Conservation (phyloP, 2,888 invertebrate species). For the Spodoptera exigua region DNA sequence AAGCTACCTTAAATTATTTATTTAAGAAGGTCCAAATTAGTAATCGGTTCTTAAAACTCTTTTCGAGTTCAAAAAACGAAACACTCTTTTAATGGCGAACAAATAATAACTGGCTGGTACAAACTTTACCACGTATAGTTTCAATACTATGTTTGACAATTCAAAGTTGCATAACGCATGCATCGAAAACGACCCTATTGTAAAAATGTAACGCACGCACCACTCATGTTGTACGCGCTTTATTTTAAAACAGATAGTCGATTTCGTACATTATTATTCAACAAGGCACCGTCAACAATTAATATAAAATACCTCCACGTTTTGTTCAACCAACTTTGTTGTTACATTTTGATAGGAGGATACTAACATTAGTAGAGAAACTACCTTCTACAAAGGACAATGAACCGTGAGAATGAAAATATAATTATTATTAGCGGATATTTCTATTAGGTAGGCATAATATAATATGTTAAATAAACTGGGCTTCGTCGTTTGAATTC, state of each 20-base stretch:
- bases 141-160: neutral
- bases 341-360: slow-evolving; percentile 23
- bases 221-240: slow-evolving; percentile 27
- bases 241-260: slow-evolving; percentile 47
- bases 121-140: neutral
- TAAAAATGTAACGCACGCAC: slow-evolving; percentile 35
- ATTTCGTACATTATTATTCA: slow-evolving; percentile 55
- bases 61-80: too few relatives aligned
- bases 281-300: slow-evolving; percentile 42
- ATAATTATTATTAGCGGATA: slow-evolving; percentile 3
- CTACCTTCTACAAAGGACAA: slow-evolving; percentile 5
- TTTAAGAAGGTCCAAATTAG: too few relatives aligned
- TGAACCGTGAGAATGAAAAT: slow-evolving; percentile 13
- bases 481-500: too few relatives aligned
- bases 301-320: slow-evolving; percentile 52
- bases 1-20: too few relatives aligned
- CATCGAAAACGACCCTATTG: slow-evolving; percentile 41
- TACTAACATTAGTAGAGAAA: slow-evolving; percentile 13
- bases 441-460: neutral
- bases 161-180: slow-evolving; percentile 41
- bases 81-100: too few relatives aligned
- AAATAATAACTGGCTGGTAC: neutral
- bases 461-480: neutral
- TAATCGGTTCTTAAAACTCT: too few relatives aligned
- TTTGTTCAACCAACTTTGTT: slow-evolving; percentile 29